Evolutionary conservation across 2,113 vertebrate species (phyloP).

Genomic region (Apodemus sylvaticus): DNA sequence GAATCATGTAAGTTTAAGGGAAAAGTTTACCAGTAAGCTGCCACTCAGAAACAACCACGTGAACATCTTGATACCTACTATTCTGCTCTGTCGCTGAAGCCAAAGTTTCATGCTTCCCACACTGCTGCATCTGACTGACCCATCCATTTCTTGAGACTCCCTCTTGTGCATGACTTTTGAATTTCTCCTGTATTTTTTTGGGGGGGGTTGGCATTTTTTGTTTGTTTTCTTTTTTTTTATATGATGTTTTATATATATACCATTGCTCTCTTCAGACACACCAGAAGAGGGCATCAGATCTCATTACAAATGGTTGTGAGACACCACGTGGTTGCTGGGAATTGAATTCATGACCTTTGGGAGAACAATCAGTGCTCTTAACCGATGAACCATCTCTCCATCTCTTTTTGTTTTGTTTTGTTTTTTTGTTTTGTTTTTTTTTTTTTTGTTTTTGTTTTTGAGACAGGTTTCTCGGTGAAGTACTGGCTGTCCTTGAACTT

Average conservation of each 20-base stretch:
- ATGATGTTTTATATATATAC: too few relatives aligned
- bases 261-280: too few relatives aligned
- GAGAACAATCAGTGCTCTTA: too few relatives aligned
- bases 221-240: too few relatives aligned
- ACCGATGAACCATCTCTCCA: too few relatives aligned
- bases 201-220: not conserved
- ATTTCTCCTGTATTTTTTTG: conserved; percentile 16
- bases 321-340: too few relatives aligned
- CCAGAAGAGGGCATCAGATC: too few relatives aligned
- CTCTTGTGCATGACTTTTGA: conserved; percentile 17
- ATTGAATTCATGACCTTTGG: too few relatives aligned
- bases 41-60: not conserved
- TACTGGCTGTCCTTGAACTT: not conserved
- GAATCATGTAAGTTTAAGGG: conserved; percentile 34
- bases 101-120: not conserved
- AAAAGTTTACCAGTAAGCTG: conserved; percentile 38
- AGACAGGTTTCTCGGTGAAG: not conserved
- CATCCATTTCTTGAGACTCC: conserved; percentile 18
- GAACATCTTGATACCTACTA: conserved; percentile 45
- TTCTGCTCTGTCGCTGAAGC: not conserved
- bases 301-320: too few relatives aligned
- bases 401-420: too few relatives aligned
- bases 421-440: not conserved
- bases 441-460: not conserved
- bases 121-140: not conserved